A percentile compares a stretch with the other conserved stretches of the same genome.
Evolutionary conservation across 2,888 invertebrate species (phyloP).

Genomic region (Reticulitermes lucifugus): DNA sequence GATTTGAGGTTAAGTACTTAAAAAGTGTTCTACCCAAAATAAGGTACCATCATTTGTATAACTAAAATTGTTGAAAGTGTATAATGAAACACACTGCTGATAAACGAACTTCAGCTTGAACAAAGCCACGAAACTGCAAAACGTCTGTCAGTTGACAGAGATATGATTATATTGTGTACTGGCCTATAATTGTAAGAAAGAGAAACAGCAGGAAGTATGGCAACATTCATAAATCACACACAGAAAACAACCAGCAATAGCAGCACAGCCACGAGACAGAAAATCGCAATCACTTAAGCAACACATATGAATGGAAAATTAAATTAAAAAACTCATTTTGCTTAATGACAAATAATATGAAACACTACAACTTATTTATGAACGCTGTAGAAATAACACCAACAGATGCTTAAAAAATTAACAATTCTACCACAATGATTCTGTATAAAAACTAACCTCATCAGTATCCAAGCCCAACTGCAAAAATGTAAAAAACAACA

Average conservation of each 20-base stretch:
- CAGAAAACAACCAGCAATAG: neutral
- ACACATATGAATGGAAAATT: neutral
- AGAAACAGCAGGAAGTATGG: no score
- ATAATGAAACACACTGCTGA: no score
- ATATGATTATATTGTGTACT: no score
- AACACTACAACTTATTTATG: neutral
- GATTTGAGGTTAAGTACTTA: no score
- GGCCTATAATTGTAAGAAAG: no score
- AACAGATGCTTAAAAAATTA: neutral
- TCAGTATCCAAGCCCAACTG: conserved; percentile 95
- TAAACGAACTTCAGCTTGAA: no score
- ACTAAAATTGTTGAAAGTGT: no score
- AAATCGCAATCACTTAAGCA: neutral
- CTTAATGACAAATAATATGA: neutral
- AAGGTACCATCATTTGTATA: no score
- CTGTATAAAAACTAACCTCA: conserved; percentile 74
- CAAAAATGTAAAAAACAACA: conserved; percentile 59
- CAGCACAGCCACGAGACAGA: neutral
- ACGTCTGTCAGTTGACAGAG: no score
- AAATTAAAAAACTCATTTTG: neutral
- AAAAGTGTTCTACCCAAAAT: no score
- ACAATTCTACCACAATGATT: neutral
- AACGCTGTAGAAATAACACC: neutral
- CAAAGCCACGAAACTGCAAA: no score
- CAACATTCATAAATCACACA: no score